Evolutionary conservation across 2,113 vertebrate genomes (phyloP).

Genomic region (Percina caprodes): DNA sequence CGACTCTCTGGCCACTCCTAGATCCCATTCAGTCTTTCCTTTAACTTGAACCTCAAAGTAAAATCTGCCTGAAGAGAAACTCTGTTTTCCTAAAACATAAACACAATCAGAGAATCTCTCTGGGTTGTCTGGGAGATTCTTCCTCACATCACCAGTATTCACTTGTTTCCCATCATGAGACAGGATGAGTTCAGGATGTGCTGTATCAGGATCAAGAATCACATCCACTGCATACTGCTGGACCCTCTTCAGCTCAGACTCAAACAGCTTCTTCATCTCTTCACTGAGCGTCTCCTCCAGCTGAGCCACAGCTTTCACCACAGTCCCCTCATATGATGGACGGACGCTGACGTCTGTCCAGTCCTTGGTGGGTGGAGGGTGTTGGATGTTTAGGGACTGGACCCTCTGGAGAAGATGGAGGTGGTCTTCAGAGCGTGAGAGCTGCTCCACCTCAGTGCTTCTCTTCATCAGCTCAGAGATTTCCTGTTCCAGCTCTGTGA

Average conservation of each 20-base stretch:
- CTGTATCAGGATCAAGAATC: slow-evolving; percentile 27
- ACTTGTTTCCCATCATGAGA: slow-evolving; percentile 14
- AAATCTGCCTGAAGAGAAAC: no score
- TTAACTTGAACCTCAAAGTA: no score
- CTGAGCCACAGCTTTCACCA: slow-evolving; percentile 6
- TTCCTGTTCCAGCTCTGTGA: slow-evolving; percentile 34
- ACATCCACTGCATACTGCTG: slow-evolving; percentile 33
- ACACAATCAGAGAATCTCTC: no score
- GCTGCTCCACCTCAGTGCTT: background rate
- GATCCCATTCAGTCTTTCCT: no score
- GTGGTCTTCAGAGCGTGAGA: slow-evolving; percentile 18
- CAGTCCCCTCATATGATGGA: slow-evolving; percentile 22
- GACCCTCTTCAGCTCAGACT: slow-evolving; percentile 19
- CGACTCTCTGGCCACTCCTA: no score
- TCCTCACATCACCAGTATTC: rapidly evolving
- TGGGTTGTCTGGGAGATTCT: no score
- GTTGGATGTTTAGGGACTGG: background rate
- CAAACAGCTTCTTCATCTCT: background rate
- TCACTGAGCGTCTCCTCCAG: slow-evolving; percentile 17
- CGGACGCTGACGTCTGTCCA: slow-evolving; percentile 1
- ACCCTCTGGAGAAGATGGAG: slow-evolving; percentile 17
- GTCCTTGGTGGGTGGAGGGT: slow-evolving; percentile 6
- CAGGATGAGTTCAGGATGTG: rapidly evolving
- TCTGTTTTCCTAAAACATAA: no score
- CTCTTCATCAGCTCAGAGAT: slow-evolving; percentile 34